Evolutionary conservation across 2,888 invertebrate genomes (phyloP), one percentile per base, ranked within the genome.

Genomic region (Oasisia sp.): DNA sequence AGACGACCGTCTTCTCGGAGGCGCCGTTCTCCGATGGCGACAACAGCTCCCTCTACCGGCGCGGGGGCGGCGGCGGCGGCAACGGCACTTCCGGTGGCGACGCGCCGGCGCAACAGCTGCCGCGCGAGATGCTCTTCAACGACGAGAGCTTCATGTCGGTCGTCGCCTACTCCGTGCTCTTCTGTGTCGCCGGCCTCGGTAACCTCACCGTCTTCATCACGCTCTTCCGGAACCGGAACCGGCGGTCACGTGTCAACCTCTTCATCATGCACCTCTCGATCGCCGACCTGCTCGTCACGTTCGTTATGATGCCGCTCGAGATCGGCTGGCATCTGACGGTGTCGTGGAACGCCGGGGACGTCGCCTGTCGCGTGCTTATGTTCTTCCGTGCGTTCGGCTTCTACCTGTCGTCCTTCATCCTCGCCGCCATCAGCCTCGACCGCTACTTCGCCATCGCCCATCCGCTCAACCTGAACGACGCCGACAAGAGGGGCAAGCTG

Each of bases 211-310:
- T 93, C 45, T 93, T 93, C 50, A 90, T 92, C 14, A 93, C 93
- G 1, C 92, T 93, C n/a, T 93, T 93, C 90, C 56, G 93, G 7
- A 93, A 93, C 90, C 92, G 93, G 0, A 92, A 93, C 91, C 89
- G 93, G 8, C 92, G 92, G 56, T 92, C 92, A n/a, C 89, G 93
- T 5, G 92, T 93, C 32, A 93, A 93, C 58, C 91, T 93, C 32
- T 93, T 93, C 91, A 93, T 93, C 96, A 97, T 98, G 92, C 98
- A 98, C 95, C 96, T 98, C 74, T 97, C 98, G 1, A 97, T 98
- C 3, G 98, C 98, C 9, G 98, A 98, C 96, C 96, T 98, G 94
- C 97, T 98, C 92, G 98, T 98, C 58, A 98, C 98, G 0, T 98
- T 98, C 95, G 97, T 98, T 94, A 98, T 98, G 96, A 98, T 98